These are phyloP conservation scores for Collichthys lucidus DNA, from an alignment of 2,113 vertebrate species.

Conservation along the genomic window DNA sequence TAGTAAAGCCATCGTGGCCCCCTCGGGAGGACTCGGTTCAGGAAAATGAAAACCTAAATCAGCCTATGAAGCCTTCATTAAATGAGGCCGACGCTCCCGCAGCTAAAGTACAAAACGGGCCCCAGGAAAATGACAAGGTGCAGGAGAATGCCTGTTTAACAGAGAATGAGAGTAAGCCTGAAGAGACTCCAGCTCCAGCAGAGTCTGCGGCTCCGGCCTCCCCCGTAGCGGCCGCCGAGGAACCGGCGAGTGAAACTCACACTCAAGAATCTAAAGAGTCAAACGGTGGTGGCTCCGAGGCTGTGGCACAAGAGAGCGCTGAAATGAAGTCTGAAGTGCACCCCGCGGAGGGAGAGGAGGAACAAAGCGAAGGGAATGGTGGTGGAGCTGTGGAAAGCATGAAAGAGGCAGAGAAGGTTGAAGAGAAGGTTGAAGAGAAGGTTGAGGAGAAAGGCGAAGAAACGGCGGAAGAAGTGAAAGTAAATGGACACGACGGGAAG, in stretches of 20 bases:
- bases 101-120: constrained; percentile 56
- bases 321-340: constrained; percentile 62
- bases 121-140: constrained; percentile 60
- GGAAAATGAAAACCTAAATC: constrained; percentile 52
- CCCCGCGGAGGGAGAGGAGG: constrained; percentile 57
- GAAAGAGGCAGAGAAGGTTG: constrained; percentile 41
- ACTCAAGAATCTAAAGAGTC: constrained; percentile 49
- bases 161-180: constrained; percentile 38
- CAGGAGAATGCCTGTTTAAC: constrained; percentile 14
- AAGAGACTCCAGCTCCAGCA: constrained; percentile 36
- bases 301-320: constrained; percentile 27
- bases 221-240: background rate
- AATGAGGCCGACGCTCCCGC: constrained; percentile 66
- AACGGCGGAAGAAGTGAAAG: constrained; percentile 45
- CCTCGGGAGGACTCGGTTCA: constrained; percentile 78
- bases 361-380: constrained; percentile 44
- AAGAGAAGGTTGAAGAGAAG: constrained; percentile 36
- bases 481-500: constrained; percentile 55
- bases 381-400: constrained; percentile 23
- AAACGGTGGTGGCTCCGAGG: constrained; percentile 35
- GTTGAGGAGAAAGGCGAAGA: constrained; percentile 31
- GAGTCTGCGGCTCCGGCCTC: constrained; percentile 15
- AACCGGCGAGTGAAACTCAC: constrained; percentile 25
- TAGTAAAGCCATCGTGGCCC: constrained; percentile 91
- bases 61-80: constrained; percentile 40